A percentile compares a stretch with the other conserved stretches of the same genome.
Evolutionary conservation across 2,113 vertebrate genomes (phyloP).

Genomic region (Anolis sagrei): DNA sequence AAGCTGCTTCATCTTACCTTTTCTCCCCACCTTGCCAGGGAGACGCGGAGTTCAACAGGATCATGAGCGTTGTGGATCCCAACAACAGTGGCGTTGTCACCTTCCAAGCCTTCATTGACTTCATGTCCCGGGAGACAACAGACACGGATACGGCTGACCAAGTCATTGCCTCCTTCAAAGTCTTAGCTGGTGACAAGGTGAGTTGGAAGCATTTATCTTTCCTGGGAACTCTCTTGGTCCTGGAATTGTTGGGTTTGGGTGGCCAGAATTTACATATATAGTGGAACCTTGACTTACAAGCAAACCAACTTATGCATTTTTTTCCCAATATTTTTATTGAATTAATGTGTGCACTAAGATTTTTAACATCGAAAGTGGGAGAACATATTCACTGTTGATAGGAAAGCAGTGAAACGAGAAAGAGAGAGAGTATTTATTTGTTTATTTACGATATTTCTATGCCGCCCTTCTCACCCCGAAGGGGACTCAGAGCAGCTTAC

Average conservation of each 20-base stretch:
- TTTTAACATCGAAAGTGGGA: too few species aligned
- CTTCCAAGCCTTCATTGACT: constrained; percentile 98
- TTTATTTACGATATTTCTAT: too few species aligned
- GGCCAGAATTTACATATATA: too few species aligned
- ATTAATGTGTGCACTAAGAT: too few species aligned
- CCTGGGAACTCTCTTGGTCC: not conserved
- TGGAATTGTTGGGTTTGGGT: not conserved
- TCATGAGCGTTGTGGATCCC: constrained; percentile 94
- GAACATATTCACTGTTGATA: too few species aligned
- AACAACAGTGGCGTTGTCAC: constrained; percentile 90
- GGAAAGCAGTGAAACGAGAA: too few species aligned
- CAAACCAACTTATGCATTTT: too few species aligned
- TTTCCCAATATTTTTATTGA: too few species aligned
- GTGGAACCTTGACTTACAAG: too few species aligned
- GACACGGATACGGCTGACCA: constrained; percentile 96
- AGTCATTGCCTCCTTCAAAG: constrained; percentile 95
- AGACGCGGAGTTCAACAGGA: constrained; percentile 89
- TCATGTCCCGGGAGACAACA: constrained; percentile 94
- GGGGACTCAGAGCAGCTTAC: too few species aligned
- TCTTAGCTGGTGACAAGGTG: constrained; percentile 95
- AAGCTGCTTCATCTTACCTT: fast-evolving
- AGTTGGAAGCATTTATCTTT: constrained; percentile 9
- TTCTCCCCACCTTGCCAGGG: constrained; percentile 75
- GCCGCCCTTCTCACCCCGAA: too few species aligned
- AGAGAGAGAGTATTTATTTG: too few species aligned